Conservation (phyloP, 2,113 vertebrate genomes). For the Oreochromis spilurus region DNA sequence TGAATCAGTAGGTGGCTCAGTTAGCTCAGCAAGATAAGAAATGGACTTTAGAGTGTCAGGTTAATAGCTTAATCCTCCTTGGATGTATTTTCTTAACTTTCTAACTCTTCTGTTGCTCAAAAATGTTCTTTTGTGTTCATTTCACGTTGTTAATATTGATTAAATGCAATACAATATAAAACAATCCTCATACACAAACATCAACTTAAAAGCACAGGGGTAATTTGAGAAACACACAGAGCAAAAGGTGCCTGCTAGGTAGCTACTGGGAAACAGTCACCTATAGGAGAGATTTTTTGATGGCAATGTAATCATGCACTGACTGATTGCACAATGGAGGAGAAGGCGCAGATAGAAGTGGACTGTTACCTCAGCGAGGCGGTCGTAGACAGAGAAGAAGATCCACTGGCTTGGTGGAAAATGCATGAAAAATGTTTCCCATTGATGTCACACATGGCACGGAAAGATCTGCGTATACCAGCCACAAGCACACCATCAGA, state of each 20-base stretch:
- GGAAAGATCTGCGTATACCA: background rate
- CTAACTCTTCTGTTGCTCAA: background rate
- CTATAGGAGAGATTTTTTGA: background rate
- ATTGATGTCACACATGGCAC: background rate
- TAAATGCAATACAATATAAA: background rate
- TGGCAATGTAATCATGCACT: background rate
- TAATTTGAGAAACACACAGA: background rate
- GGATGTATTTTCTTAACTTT: background rate
- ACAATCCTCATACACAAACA: background rate
- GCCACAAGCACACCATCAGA: background rate
- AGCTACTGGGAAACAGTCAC: background rate
- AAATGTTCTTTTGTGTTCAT: background rate
- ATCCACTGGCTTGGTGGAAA: background rate
- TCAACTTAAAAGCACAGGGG: background rate
- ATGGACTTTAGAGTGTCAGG: background rate
- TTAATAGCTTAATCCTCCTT: background rate
- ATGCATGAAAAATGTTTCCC: background rate
- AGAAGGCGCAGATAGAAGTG: background rate
- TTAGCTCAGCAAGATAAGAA: background rate
- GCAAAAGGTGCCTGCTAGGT: background rate
- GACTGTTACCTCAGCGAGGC: background rate
- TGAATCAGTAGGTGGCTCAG: background rate
- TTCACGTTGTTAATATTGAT: background rate
- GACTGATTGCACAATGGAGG: background rate
- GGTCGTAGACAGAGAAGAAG: background rate